Base-by-base conservation (phyloP, 2,113 vertebrate genomes). In the Charadrius vociferus region DNA sequence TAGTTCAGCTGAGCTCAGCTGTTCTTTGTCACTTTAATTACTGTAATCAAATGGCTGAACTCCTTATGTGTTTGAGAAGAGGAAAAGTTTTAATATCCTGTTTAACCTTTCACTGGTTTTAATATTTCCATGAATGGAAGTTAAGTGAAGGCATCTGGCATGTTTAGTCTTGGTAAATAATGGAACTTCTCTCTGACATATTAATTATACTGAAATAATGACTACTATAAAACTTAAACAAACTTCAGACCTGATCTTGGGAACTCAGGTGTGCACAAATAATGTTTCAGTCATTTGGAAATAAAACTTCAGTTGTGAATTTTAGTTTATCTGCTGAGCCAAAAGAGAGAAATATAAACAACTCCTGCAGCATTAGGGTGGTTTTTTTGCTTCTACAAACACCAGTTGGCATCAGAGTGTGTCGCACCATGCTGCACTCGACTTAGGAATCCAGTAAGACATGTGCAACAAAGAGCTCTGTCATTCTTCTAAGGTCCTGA, bases 11-110 rank as follows among this genome's bases (percentile, higher is more conserved):
- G 52, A 55, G 49, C 78, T 70, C 41, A 63, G 67, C 95, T 85
- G 88, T 59, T 92, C 93, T 79, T 93, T 92, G 88, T 88, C 90
- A 85, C 67, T 92, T 89, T 97, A 95, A 96, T 96, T 93, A 65
- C 65, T 7, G 1, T 81, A 94, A 92, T 93, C 59, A 50, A 70
- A 86, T 89, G 23, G 41, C 67, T 77, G 88, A 86, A 75, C 66
- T 92, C 49, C 11, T 29, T 45, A 55, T 96, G 88, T 92, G 53
- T 83, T 93, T 91, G 83, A 96, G 91, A 86, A 93, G 62, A 86
- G 68, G 87, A 94, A 61, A 93, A 74, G 86, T 93, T 94, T 87
- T 95, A 92, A 65, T 93, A 97, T 98, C 96, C 96, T 94, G 94
- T 97, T 84, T 62, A 78, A 49, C 74, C 88, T 94, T 91, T 56